Conservation (phyloP, 2,113 vertebrate species). For the Accipiter virgatus region DNA sequence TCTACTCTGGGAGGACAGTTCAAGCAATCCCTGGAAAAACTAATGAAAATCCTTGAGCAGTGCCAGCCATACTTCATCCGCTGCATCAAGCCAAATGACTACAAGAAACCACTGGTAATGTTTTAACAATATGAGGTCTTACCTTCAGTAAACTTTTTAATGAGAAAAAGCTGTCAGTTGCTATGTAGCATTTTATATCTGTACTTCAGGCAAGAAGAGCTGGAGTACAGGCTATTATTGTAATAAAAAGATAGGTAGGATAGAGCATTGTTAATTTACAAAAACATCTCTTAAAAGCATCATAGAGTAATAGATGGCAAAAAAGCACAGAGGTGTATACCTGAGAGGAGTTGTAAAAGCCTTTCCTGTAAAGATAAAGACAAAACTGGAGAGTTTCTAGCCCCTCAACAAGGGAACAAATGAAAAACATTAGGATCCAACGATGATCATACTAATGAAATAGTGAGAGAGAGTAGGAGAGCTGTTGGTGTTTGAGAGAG, state of each 20-base stretch:
- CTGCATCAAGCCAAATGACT: conserved; percentile 96
- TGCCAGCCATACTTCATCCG: conserved; percentile 96
- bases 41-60: conserved; percentile 89
- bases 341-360: not conserved
- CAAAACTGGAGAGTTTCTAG: not conserved
- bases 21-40: conserved; percentile 91
- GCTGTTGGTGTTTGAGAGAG: not conserved
- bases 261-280: not conserved
- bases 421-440: not conserved
- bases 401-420: not conserved
- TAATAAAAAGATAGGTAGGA: not conserved
- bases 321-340: not conserved
- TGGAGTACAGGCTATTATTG: not conserved
- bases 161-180: not conserved
- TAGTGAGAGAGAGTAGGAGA: not conserved
- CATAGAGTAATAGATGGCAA: not conserved
- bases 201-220: not conserved
- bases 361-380: not conserved
- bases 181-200: not conserved
- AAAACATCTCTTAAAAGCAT: not conserved
- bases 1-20: conserved; percentile 89
- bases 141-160: not conserved
- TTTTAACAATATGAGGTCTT: not conserved
- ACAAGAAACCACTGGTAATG: conserved; percentile 92
- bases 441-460: not conserved